Evolutionary conservation across 2,888 invertebrate genomes (phyloP).

Genomic region (Hemicrepidius hirtus): DNA sequence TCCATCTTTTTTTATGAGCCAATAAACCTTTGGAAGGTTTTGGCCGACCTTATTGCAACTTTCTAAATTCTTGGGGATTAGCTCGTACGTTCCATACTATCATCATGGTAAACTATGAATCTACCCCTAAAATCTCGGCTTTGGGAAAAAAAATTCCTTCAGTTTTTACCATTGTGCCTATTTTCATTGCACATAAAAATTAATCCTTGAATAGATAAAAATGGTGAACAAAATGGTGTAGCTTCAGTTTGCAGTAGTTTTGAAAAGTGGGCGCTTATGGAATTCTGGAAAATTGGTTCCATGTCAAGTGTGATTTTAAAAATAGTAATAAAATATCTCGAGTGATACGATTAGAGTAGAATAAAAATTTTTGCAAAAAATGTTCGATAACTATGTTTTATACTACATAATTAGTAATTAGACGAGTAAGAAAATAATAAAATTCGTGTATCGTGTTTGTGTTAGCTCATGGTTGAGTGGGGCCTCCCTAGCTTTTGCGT

Average conservation of each 20-base stretch:
- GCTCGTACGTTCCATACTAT: no score
- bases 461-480: conserved; percentile 68
- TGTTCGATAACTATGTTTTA: conserved; percentile 49
- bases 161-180: no score
- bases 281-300: conserved; percentile 43
- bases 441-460: conserved; percentile 52
- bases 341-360: conserved; percentile 55
- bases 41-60: no score
- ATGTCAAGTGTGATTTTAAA: conserved; percentile 58
- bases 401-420: conserved; percentile 48
- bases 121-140: no score
- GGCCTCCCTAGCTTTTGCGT: conserved; percentile 68
- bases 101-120: no score
- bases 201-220: no score
- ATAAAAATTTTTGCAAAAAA: conserved; percentile 50
- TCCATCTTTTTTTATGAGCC: no score
- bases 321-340: conserved; percentile 57
- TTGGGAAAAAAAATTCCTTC: no score
- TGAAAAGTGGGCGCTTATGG: conserved; percentile 34
- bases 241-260: neutral
- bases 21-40: no score
- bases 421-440: conserved; percentile 54
- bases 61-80: no score
- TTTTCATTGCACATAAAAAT: no score
- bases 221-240: neutral